Evolutionary conservation across 2,888 invertebrate species (phyloP).

Genomic region (Cordilura impudica): DNA sequence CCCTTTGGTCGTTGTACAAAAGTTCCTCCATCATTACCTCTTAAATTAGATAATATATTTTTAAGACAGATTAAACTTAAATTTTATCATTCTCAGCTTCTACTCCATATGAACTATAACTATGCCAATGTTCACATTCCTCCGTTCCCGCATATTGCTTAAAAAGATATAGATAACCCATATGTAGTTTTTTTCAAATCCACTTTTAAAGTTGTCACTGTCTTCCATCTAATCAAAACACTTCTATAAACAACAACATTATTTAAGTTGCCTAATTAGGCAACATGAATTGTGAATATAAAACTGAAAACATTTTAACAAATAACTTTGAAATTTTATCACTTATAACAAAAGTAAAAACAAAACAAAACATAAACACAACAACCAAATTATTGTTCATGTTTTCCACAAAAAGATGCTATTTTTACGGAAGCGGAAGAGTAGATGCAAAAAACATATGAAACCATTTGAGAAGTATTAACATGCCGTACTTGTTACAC

Average conservation of each 20-base stretch:
- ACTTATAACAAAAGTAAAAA: slow-evolving; percentile 4
- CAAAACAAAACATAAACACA: not conserved
- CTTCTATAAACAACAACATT: slow-evolving; percentile 10
- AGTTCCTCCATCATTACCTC: too few relatives aligned
- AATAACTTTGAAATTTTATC: slow-evolving; percentile 37
- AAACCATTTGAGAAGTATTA: too few relatives aligned
- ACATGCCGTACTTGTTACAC: slow-evolving; percentile 33
- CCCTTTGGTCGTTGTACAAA: too few relatives aligned
- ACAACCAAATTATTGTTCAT: not conserved
- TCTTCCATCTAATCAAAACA: not conserved
- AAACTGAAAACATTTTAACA: slow-evolving; percentile 4
- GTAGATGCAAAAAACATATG: not conserved
- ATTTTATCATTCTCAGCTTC: too few relatives aligned
- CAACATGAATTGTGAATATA: slow-evolving; percentile 21
- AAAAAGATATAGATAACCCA: too few relatives aligned
- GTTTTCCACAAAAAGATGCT: not conserved
- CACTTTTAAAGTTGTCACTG: not conserved
- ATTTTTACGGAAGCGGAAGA: slow-evolving; percentile 44
- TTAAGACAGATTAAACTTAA: too few relatives aligned
- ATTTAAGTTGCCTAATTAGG: slow-evolving; percentile 37
- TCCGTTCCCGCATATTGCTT: too few relatives aligned
- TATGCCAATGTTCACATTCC: too few relatives aligned
- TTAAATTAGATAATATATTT: too few relatives aligned
- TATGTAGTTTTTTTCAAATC: too few relatives aligned
- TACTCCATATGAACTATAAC: too few relatives aligned